Conservation (phyloP, 2,888 invertebrate genomes). For the Pristionchus arcanus region DNA sequence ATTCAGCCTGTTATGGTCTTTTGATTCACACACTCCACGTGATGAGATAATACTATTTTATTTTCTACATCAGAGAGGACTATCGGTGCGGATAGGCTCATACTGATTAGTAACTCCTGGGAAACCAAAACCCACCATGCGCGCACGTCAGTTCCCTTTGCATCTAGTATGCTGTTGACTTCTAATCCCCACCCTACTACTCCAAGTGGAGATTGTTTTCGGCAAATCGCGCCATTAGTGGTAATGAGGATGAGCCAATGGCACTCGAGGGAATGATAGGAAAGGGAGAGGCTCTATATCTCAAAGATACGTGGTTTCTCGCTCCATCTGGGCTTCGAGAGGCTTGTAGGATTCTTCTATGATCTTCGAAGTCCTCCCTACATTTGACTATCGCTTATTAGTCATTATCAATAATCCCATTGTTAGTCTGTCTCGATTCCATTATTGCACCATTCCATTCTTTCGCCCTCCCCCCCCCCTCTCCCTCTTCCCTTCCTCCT, state of each 20-base stretch:
- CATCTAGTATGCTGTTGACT: background rate
- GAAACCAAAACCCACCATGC: too few species aligned
- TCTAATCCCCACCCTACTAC: background rate
- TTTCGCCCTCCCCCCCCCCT: background rate
- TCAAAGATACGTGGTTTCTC: background rate
- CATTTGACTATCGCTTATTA: too few species aligned
- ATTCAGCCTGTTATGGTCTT: too few species aligned
- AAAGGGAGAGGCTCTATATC: background rate
- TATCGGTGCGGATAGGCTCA: too few species aligned
- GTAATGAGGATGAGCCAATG: background rate
- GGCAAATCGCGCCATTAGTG: background rate
- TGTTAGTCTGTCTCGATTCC: background rate
- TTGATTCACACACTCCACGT: too few species aligned
- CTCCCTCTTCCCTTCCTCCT: background rate
- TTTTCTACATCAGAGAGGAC: too few species aligned
- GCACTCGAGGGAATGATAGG: background rate
- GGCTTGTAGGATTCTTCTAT: background rate
- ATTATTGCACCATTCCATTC: background rate
- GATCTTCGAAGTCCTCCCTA: background rate
- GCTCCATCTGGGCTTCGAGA: background rate
- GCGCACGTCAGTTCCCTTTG: background rate
- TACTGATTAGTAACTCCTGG: too few species aligned
- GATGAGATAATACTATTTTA: too few species aligned
- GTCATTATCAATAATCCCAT: background rate
- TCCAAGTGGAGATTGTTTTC: background rate